Conservation (phyloP, 2,888 invertebrate genomes). For the Polyommatus icarus region DNA sequence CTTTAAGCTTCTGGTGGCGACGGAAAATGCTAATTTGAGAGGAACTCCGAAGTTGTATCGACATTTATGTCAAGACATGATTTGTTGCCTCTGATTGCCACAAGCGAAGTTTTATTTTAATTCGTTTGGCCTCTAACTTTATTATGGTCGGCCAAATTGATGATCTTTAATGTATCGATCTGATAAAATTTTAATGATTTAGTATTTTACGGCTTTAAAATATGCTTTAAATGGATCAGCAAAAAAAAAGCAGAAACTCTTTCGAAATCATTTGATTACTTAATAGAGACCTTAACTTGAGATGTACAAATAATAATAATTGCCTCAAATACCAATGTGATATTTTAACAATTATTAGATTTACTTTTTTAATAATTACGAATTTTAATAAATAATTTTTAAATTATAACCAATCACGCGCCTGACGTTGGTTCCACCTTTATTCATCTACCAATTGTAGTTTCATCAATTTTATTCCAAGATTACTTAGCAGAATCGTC, state of each 20-base stretch:
- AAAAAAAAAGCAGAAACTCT: neutral
- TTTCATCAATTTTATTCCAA: neutral
- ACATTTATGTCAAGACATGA: constrained; percentile 65
- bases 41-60: constrained; percentile 58
- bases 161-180: neutral
- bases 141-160: constrained; percentile 1
- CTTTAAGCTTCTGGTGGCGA: constrained; percentile 68
- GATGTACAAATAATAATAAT: no score
- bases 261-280: neutral
- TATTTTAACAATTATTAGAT: no score
- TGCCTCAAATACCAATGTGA: no score
- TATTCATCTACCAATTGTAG: no score
- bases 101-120: constrained; percentile 14
- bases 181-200: neutral
- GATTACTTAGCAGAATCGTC: neutral
- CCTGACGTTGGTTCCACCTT: neutral
- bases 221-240: neutral
- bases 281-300: neutral
- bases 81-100: constrained; percentile 50
- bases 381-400: no score
- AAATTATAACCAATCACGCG: neutral
- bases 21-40: constrained; percentile 66
- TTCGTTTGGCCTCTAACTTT: constrained; percentile 22
- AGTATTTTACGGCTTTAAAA: neutral
- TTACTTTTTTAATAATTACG: no score